Conservation (phyloP, 2,797 vertebrate genomes). For the Melopsittacus undulatus region DNA sequence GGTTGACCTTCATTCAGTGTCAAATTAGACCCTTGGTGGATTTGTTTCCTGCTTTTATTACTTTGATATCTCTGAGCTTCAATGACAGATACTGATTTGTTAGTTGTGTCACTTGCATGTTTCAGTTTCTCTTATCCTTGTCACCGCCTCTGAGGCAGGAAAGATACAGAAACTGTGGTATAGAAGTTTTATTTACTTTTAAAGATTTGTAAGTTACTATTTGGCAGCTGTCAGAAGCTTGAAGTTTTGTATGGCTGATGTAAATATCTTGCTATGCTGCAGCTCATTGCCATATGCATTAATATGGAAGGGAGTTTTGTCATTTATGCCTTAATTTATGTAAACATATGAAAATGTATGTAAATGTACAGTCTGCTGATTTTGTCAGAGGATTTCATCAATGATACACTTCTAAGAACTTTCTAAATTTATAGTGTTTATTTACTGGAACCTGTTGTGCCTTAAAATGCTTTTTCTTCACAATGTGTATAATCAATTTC, state of each 20-base stretch:
- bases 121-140: not conserved
- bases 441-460: not conserved
- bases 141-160: not conserved
- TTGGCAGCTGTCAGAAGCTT: not conserved
- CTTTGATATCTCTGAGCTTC: not conserved
- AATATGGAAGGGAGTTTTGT: not conserved
- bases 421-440: constrained; percentile 7
- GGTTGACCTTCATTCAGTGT: not conserved
- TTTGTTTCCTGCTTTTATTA: not conserved
- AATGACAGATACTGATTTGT: not conserved
- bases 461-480: not conserved
- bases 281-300: not conserved
- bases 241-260: not conserved
- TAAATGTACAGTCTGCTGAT: not conserved
- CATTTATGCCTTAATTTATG: constrained; percentile 6
- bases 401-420: not conserved
- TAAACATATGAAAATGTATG: constrained; percentile 22
- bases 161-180: not conserved
- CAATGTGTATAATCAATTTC: not conserved
- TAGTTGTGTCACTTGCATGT: not conserved
- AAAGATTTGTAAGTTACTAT: not conserved
- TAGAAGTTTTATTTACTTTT: not conserved
- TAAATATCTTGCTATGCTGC: not conserved
- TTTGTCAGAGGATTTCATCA: not conserved
- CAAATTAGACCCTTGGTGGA: not conserved